Base-by-base conservation (phyloP, 2,888 invertebrate genomes). In the Taenaris catops region DNA sequence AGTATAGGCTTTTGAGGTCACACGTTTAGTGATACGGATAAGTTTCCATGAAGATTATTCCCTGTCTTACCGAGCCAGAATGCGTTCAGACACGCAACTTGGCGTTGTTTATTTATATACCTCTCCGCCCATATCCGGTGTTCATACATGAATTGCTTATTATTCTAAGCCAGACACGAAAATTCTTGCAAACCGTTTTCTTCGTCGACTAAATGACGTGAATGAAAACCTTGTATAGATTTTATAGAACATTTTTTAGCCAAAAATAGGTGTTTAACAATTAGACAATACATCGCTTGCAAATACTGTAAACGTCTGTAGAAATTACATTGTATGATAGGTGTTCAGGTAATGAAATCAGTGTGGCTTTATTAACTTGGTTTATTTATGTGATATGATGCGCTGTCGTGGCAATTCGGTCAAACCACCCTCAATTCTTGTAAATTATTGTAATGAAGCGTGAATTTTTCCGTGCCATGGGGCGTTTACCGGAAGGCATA, bases 71-170 rank as follows among this genome's bases (percentile, higher is more conserved):
- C 40, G 32, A 38, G 42, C 38, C 40, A 35, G 50, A 58, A 59
- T 52, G 55, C 44, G 46, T 49, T 52, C 45, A 39, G 34, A 31
- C 57, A 61, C 57, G 59, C 58, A 50, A 57, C 47, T 35, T 44
- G 36, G 24, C 8, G 16, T 31, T 31, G 21, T 16, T 31, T 31
- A 16, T 31, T 31, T 31, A 8, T 23, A 14, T 14, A 23, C 3
- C 5, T 8, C 14, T 20, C 31, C 31, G 11, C 20, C 12, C 11
- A 17, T 18, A 18, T 18, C 7, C 17, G 18, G 3, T 10, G 18
- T 9, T 5, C 10, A 16, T 2, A 10, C 16, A 16, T 8, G 9
- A 7, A 9, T 27, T 27, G 18, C n/a, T 18, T 27, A 18, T 18
- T 16, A 26, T 25, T 8, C 8, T 25, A 8, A 25, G 8, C 5